Conservation (phyloP, 2,888 invertebrate genomes). For the Parthenolecanium corni region DNA sequence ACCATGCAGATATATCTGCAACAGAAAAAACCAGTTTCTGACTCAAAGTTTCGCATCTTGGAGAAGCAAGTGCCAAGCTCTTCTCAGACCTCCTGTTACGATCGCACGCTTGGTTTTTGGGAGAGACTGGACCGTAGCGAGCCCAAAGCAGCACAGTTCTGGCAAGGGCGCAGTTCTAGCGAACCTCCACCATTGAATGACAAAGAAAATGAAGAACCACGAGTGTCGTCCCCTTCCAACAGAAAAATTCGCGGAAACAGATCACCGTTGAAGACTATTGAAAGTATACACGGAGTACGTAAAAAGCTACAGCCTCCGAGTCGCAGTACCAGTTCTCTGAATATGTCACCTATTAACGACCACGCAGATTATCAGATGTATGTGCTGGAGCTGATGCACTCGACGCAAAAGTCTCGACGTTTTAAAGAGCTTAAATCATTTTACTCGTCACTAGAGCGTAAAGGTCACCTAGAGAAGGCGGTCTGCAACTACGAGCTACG, state of each 20-base stretch:
- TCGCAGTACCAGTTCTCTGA: slow-evolving; percentile 42
- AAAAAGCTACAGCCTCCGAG: slow-evolving; percentile 39
- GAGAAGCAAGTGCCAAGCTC: slow-evolving; percentile 40
- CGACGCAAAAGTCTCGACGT: slow-evolving; percentile 58
- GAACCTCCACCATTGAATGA: slow-evolving; percentile 45
- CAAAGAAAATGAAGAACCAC: slow-evolving; percentile 10
- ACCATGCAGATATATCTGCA: slow-evolving; percentile 53
- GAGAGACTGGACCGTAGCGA: slow-evolving; percentile 25
- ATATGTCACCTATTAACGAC: slow-evolving; percentile 36
- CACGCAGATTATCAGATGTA: slow-evolving; percentile 52
- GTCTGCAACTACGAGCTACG: slow-evolving; percentile 58
- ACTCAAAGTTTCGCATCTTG: slow-evolving; percentile 58
- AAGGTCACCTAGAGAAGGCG: slow-evolving; percentile 66
- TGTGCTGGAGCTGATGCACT: slow-evolving; percentile 49
- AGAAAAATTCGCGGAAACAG: slow-evolving; percentile 50
- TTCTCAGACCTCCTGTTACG: not conserved
- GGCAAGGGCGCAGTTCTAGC: slow-evolving; percentile 49
- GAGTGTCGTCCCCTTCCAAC: slow-evolving; percentile 48
- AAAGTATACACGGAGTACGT: slow-evolving; percentile 40
- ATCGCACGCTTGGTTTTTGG: slow-evolving; percentile 8
- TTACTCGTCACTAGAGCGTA: slow-evolving; percentile 71
- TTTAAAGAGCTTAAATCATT: slow-evolving; percentile 77
- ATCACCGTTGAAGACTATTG: slow-evolving; percentile 39
- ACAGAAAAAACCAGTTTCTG: slow-evolving; percentile 56
- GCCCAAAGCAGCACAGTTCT: slow-evolving; percentile 21